Percentiles rank a stretch among this genome's conserved stretches.
Evolutionary conservation across 2,888 invertebrate species (phyloP).

Genomic region (Eumacrocentrus americanus): DNA sequence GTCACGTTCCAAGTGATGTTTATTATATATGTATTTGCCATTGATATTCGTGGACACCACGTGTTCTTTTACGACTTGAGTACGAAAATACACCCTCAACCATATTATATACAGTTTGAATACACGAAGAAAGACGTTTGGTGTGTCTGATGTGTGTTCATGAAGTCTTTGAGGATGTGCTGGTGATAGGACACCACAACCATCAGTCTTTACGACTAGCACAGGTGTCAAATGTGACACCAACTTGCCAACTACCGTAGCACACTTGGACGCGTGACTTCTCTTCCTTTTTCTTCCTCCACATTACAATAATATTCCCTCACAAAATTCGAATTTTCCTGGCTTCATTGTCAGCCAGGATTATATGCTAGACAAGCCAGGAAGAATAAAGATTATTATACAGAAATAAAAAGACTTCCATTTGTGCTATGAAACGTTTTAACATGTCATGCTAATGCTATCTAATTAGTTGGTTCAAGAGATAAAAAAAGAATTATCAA

Average conservation of each 20-base stretch:
- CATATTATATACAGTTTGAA: too few relatives aligned
- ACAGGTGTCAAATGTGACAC: slow-evolving; percentile 42
- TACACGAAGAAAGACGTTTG: not conserved
- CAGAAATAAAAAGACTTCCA: too few relatives aligned
- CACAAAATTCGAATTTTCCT: not conserved
- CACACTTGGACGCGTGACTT: slow-evolving; percentile 30
- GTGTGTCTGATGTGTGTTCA: not conserved
- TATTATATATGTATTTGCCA: slow-evolving; percentile 15
- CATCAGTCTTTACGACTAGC: slow-evolving; percentile 17
- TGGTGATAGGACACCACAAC: not conserved
- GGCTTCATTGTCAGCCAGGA: not conserved
- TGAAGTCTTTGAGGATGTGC: not conserved
- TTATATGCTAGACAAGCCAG: too few relatives aligned
- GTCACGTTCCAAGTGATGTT: not conserved
- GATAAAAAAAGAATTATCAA: too few relatives aligned
- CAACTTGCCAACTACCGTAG: slow-evolving; percentile 42
- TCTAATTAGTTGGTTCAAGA: not conserved
- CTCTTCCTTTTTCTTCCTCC: slow-evolving; percentile 3
- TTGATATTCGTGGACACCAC: slow-evolving; percentile 4
- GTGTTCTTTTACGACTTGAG: slow-evolving; percentile 2
- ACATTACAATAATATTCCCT: not conserved
- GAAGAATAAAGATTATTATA: too few relatives aligned
- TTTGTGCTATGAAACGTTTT: too few relatives aligned
- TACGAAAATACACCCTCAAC: not conserved
- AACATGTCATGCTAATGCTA: not conserved